Base-by-base conservation (phyloP, 2,888 invertebrate genomes). In the Tipula confusa region DNA sequence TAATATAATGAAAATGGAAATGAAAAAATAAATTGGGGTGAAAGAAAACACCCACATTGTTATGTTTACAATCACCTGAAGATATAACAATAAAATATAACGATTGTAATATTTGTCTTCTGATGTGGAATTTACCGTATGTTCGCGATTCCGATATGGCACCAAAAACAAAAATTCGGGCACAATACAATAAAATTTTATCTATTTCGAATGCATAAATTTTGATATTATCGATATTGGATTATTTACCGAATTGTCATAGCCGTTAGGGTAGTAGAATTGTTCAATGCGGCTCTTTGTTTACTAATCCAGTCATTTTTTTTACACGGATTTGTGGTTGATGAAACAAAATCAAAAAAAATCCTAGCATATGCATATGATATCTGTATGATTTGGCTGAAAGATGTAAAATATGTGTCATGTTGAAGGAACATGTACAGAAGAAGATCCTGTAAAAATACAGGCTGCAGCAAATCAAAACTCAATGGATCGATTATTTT, bases 1-100 rank as follows among this genome's bases (percentile, higher is more conserved):
- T 64, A 64, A 64, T 64, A n/a, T n/a, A 64, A 64, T 64, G 64
- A 64, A 64, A 64, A 64, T 43, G 43, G 15, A 43, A 43, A 43
- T 43, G 1, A 24, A n/a, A n/a, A 3, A 33, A 11, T 33, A 33
- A 64, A 64, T 11, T 64, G 64, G 24, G 64, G 64, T 24, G 64
- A 64, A 64, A 24, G 24, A 64, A 64, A 64, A 64, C 64, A 64
- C 64, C 64, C 64, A 64, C 64, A 64, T 64, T 64, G 9, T 64
- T 64, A 64, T 64, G 64, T 64, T 64, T 64, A 64, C 64, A 64
- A 64, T 64, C 64, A 64, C 64, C 64, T 64, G 64, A 64, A 64
- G 64, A 64, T 64, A 64, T 64, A 64, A 64, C 64, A 64, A 64
- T 64, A 64, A 64, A 64, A 64, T 64, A 24, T 64, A 64, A 64